Conservation (phyloP, 1,140 invertebrate genomes). For the Pristionchus pacificus region DNA sequence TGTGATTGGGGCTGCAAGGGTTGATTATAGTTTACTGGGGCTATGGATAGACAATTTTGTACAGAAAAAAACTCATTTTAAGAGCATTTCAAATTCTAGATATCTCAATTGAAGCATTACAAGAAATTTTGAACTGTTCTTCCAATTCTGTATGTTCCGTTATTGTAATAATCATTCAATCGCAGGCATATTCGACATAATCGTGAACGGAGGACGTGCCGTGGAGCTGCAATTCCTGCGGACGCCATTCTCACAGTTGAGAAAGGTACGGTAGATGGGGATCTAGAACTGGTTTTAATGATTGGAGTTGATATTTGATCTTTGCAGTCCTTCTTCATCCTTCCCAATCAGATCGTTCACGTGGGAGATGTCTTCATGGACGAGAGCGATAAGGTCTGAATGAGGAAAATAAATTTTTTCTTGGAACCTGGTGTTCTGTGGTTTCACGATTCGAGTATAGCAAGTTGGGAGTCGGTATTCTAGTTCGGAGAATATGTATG, state of each 20-base stretch:
- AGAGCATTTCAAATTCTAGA: no score
- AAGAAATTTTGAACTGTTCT: no score
- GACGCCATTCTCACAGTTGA: constrained; percentile 81
- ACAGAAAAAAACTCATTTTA: no score
- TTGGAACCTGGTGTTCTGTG: constrained; percentile 6
- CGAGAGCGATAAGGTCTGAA: no score
- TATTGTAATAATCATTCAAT: constrained; percentile 23
- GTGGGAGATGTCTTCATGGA: constrained; percentile 57
- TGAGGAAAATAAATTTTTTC: no score
- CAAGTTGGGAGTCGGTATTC: not conserved
- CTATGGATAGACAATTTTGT: no score
- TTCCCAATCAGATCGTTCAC: constrained; percentile 82
- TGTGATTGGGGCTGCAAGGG: no score
- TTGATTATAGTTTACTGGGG: no score
- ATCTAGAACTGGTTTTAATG: not conserved
- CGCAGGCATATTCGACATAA: constrained; percentile 74
- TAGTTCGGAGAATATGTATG: not conserved
- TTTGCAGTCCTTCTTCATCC: constrained; percentile 76
- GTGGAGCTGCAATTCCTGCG: constrained; percentile 88
- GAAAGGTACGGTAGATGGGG: constrained; percentile 60
- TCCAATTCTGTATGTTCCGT: not conserved
- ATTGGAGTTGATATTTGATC: not conserved
- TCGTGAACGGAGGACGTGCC: constrained; percentile 92
- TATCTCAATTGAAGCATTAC: no score
- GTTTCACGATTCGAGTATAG: not conserved